Conservation (phyloP, 2,888 invertebrate genomes). For the Mechanitis messenoides region DNA sequence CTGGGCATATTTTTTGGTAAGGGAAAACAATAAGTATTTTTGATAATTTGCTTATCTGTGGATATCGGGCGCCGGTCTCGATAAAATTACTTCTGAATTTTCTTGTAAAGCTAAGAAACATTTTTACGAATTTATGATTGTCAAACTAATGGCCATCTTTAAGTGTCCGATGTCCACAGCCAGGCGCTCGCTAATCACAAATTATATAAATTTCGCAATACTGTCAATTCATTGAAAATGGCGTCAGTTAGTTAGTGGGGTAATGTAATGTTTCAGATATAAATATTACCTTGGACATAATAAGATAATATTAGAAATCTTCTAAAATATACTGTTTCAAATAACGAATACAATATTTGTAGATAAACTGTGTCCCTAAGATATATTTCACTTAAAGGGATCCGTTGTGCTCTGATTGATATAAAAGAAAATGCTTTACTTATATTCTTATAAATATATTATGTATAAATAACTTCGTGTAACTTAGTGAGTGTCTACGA, state of each 20-base stretch:
- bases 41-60: constrained; percentile 59
- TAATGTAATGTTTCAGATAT: constrained; percentile 41
- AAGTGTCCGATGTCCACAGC: constrained; percentile 47
- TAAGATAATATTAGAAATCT: constrained; percentile 53
- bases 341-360: constrained; percentile 56
- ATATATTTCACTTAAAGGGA: constrained; percentile 48
- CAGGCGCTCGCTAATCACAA: constrained; percentile 45
- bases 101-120: constrained; percentile 15
- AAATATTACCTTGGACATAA: constrained; percentile 52
- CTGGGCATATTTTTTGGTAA: constrained; percentile 54
- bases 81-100: neutral
- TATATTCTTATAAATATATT: constrained; percentile 76
- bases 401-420: constrained; percentile 67
- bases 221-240: constrained; percentile 72
- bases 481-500: constrained; percentile 73
- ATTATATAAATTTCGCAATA: constrained; percentile 49
- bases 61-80: constrained; percentile 35
- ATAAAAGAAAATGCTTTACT: constrained; percentile 75
- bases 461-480: constrained; percentile 70
- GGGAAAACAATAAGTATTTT: constrained; percentile 54
- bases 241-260: constrained; percentile 63
- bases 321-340: constrained; percentile 59
- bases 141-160: constrained; percentile 12
- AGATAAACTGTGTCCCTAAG: constrained; percentile 65
- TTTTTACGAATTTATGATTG: constrained; percentile 25